Percentiles rank a stretch among this genome's conserved stretches.
These are phyloP conservation scores for Heteronetta atricapilla DNA, from an alignment of 2,113 vertebrate species.

Conservation along the genomic window DNA sequence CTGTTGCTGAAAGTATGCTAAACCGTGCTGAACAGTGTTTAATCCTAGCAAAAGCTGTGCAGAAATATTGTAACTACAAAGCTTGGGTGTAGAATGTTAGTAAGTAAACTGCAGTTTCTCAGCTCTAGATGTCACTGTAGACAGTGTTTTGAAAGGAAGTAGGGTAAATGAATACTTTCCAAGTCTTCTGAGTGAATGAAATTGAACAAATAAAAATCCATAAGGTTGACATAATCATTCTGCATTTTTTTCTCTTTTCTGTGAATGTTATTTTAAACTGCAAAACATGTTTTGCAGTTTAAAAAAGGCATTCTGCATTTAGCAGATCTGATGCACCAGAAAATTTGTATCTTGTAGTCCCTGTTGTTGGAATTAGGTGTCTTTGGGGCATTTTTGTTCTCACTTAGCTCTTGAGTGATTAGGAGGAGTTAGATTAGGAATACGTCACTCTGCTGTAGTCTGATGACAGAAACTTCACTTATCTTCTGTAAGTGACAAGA, in stretches of 20 bases:
- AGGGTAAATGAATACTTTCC: not conserved
- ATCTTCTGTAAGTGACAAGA: not conserved
- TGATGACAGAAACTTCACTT: not conserved
- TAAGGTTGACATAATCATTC: not conserved
- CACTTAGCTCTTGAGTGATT: not conserved
- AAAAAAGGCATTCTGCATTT: no score
- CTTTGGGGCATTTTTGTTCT: not conserved
- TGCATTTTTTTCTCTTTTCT: not conserved
- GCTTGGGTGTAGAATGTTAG: not conserved
- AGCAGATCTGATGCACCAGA: not conserved
- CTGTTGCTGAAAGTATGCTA: not conserved
- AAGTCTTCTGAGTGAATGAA: not conserved
- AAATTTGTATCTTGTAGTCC: not conserved
- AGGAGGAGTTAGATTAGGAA: not conserved
- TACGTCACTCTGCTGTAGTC: not conserved
- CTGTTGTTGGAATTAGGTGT: not conserved
- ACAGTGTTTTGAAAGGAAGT: not conserved
- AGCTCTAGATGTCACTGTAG: constrained; percentile 65
- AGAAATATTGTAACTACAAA: not conserved
- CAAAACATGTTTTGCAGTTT: not conserved
- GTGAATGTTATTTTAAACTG: not conserved
- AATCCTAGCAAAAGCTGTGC: not conserved
- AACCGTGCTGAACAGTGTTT: not conserved
- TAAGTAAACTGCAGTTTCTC: not conserved
- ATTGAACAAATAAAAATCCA: not conserved